Evolutionary conservation across 2,888 invertebrate species (phyloP), one percentile per base, ranked within the genome.

Genomic region (Oscheius sp.): DNA sequence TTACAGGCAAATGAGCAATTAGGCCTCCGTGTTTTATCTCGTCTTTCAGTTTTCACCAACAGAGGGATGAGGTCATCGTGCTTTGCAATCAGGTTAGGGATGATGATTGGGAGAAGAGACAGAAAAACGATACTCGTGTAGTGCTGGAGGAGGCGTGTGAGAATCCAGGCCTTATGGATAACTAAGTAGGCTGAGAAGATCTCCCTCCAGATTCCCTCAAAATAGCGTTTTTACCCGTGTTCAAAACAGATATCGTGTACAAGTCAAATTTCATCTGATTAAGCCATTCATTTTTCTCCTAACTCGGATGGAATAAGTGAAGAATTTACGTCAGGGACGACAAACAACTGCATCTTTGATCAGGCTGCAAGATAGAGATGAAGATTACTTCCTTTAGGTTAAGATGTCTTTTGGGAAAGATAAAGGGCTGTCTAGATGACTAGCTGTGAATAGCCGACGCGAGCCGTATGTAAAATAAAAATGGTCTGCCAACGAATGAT

Each of bases 111-210:
- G 55, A 29, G 32, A 29, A 21, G 55, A n/a, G 47, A 10, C 35
- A n/a, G 68, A 55, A 68, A 68, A 55, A 68, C 35, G 68, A 68
- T 68, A 68, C 55, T 33, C 68, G 53, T 68, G 68, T 68, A 51
- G 55, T 10, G 53, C 33, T 55, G 68, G 68, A 55, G 68, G 68
- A 68, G 68, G 68, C 11, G 68, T 37, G 68, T 68, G 68, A 21
- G 68, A 68, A 55, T 32, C 29, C 55, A 21, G 21, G 37, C 55
- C 42, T 68, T 53, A 53, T 7, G 29, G 68, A 53, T 32, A 32
- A 68, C 53, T 68, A 68, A 68, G 35, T 53, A 68, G 55, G 47
- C 11, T 48, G 47, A 48, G 42, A 42, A 42, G 42, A 42, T 42
- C 42, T 42, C 42, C 42, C 42, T 3, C 42, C 42, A 42, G 42